These are phyloP conservation scores for Leguminivora glycinivorella DNA, from an alignment of 1,140 invertebrate genomes.

Conservation along the genomic window DNA sequence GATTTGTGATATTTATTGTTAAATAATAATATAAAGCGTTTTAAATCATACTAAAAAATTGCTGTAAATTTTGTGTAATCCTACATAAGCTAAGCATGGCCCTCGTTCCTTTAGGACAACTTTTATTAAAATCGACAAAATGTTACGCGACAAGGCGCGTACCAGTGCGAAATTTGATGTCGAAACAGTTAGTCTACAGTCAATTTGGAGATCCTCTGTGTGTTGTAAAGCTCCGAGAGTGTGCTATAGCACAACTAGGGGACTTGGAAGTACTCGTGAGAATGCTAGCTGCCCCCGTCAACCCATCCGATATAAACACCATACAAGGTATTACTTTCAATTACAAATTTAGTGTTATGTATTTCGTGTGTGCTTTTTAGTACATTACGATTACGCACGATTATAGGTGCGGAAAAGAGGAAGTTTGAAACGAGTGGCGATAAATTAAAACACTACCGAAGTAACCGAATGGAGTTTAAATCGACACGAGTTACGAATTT, in stretches of 20 bases:
- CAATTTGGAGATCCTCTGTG: constrained; percentile 89
- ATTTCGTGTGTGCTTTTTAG: neutral
- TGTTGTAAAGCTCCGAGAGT: constrained; percentile 83
- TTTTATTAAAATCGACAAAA: constrained; percentile 34
- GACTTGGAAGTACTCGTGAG: constrained; percentile 86
- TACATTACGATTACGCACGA: too few species aligned
- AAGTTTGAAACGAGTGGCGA: too few species aligned
- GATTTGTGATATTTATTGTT: constrained; percentile 18
- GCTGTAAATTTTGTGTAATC: neutral
- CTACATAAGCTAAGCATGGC: constrained; percentile 33
- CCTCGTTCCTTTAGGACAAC: constrained; percentile 35
- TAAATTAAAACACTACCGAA: too few species aligned
- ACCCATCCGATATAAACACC: constrained; percentile 99
- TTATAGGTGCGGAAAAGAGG: too few species aligned
- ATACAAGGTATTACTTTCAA: constrained; percentile 90
- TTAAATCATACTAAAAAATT: constrained; percentile 5
- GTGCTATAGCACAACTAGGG: constrained; percentile 68
- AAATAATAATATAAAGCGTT: constrained; percentile 17
- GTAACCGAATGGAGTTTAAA: too few species aligned
- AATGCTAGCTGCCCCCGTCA: constrained; percentile 95
- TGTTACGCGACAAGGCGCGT: constrained; percentile 30
- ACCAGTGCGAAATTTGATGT: constrained; percentile 55
- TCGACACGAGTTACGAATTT: too few species aligned
- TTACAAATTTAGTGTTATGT: constrained; percentile 13
- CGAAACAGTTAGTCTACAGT: constrained; percentile 81